Evolutionary conservation across 2,113 vertebrate genomes (phyloP), one percentile per base, ranked within the genome.

Genomic region (Orthonyx spaldingii): DNA sequence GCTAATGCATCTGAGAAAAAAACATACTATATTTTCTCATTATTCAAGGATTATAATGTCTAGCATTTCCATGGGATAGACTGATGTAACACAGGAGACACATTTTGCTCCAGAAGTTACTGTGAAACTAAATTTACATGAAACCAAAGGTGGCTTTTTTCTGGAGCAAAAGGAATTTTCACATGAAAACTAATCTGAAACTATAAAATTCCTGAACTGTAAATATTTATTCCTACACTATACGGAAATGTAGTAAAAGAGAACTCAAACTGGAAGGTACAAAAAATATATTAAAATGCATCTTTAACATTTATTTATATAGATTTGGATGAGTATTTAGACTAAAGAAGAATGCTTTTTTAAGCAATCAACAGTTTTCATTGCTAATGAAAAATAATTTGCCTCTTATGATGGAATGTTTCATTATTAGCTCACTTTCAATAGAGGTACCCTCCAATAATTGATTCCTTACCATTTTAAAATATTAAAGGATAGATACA

Each of bases 331-430:
- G 12, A 64, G 7, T 16, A 57, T 77, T 89, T 81, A 64, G 16
- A 64, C 6, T 53, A 44, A 77, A 72, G 21, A 84, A 27, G 2
- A 81, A 41, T 30, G 33, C 0, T 60, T 72, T 78, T 72, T 63
- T 0, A 42, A 83, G 33, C 0, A 0, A 68, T 32, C 9, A 35
- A 32, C 9, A 42, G 8, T 42, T 79, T 49, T 78, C 24, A 16
- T 74, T 64, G 22, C 2, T 49, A 60, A 28, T 35, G 44, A 57
- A 64, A 72, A 78, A 35, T 78, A 78, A 23, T 82, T 82, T 69
- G 9, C 12, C 13, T 78, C 30, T n/a, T 11, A 32, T 64, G 27
- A 39, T 46, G 14, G 8, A 82, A n/a, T n/a, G 5, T 60, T 65
- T 65, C 17, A 21, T 52, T 80, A 42, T 52, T 27, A 32, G 42